Conservation (phyloP, 2,888 invertebrate genomes). For the Stomorhina lunata region DNA sequence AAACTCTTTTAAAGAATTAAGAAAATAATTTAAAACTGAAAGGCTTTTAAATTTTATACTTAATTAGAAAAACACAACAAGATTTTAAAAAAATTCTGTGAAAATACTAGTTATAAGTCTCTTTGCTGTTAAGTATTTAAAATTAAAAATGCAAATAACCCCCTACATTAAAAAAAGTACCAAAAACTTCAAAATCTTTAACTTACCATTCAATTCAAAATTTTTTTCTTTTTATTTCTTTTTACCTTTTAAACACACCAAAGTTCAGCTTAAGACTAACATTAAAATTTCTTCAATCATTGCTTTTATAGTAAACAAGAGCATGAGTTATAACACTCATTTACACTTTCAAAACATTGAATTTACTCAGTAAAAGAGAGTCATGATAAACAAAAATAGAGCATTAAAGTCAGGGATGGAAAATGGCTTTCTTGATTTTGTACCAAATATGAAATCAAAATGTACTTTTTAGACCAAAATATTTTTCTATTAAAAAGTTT, state of each 20-base stretch:
- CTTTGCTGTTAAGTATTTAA: conserved; percentile 37
- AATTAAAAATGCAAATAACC: conserved; percentile 14
- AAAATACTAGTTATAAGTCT: conserved; percentile 60
- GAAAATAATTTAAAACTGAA: conserved; percentile 31
- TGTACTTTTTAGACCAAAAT: no score
- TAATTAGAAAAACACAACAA: conserved; percentile 43
- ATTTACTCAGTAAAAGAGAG: neutral
- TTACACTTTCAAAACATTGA: neutral
- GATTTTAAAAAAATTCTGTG: neutral
- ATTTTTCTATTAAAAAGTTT: no score
- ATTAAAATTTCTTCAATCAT: neutral
- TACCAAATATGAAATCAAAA: no score
- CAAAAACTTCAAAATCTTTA: no score
- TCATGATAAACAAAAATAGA: neutral
- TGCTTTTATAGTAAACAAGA: conserved; percentile 14
- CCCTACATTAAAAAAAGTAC: neutral
- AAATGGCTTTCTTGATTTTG: no score
- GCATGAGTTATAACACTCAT: neutral
- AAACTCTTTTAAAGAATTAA: conserved; percentile 27
- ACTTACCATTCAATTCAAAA: neutral
- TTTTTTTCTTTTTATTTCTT: conserved; percentile 37
- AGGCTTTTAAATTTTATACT: conserved; percentile 58
- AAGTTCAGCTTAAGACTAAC: conserved; percentile 44
- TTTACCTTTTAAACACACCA: neutral
- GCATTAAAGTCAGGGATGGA: no score